phyloP scores from a whole-genome alignment of 2,888 invertebrate species.

The Mermis nigrescens region DNA sequence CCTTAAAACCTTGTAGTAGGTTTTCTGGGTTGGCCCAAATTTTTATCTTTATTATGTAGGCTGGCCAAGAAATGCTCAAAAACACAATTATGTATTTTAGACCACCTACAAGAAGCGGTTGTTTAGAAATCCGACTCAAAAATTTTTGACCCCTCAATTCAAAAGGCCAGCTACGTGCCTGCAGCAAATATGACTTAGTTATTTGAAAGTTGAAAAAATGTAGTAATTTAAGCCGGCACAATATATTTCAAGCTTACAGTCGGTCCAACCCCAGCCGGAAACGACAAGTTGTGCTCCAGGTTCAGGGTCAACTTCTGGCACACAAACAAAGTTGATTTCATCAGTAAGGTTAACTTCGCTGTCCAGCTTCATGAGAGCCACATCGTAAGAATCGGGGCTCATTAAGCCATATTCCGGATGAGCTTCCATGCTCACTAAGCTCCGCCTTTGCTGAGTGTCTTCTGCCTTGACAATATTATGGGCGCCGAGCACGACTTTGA shows the following conservation, averaged over 20 bases:
- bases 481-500: neutral
- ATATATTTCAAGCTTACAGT: constrained; percentile 11
- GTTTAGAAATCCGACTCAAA: neutral
- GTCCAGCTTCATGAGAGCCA: neutral
- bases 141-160: neutral
- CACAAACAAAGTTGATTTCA: neutral
- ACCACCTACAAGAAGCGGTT: no score
- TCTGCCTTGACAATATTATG: neutral
- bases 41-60: no score
- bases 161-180: neutral
- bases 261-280: constrained; percentile 21
- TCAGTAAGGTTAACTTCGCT: neutral
- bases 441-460: neutral
- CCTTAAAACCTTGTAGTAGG: no score
- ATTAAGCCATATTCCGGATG: constrained; percentile 6
- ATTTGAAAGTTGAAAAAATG: no score
- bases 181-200: no score
- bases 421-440: neutral
- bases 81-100: no score
- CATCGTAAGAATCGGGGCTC: neutral
- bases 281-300: constrained; percentile 34
- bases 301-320: constrained; percentile 16
- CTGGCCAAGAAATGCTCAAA: no score
- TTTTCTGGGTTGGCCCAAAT: no score
- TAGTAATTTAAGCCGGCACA: neutral